A percentile compares a stretch with the other conserved stretches of the same genome.
Evolutionary conservation across 1,140 invertebrate species (phyloP).

Genomic region (Geopemphigus sp.): DNA sequence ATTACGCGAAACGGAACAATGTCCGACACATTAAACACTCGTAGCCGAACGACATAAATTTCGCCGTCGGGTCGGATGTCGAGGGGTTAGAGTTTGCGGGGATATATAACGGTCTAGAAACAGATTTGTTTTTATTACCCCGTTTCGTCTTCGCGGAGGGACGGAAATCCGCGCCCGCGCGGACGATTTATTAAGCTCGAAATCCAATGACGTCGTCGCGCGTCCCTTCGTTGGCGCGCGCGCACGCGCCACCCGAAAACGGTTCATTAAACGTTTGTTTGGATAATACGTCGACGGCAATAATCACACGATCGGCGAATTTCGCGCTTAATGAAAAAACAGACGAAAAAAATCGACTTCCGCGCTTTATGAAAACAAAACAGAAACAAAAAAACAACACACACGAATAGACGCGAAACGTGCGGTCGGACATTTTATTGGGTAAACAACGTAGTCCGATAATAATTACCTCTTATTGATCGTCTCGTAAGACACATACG

Average conservation of each 20-base stretch:
- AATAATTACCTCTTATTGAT: too few relatives aligned
- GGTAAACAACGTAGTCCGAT: too few relatives aligned
- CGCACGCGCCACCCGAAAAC: background rate
- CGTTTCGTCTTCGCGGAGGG: slow-evolving; percentile 23
- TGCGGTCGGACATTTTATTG: too few relatives aligned
- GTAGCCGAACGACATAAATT: slow-evolving; percentile 36
- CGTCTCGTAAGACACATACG: too few relatives aligned
- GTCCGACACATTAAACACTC: slow-evolving; percentile 8
- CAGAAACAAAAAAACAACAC: too few relatives aligned
- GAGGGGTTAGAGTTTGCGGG: slow-evolving; percentile 34
- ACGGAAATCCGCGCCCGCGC: background rate
- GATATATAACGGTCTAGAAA: slow-evolving; percentile 34
- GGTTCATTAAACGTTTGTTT: slow-evolving; percentile 35
- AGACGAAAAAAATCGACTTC: too few relatives aligned
- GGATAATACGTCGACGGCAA: background rate
- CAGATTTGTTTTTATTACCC: slow-evolving; percentile 43
- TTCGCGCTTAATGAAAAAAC: background rate
- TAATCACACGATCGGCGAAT: too few relatives aligned
- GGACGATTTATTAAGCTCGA: slow-evolving; percentile 38
- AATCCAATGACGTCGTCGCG: slow-evolving; percentile 36
- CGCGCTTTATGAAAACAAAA: too few relatives aligned
- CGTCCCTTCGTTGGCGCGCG: background rate
- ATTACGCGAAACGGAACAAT: slow-evolving; percentile 4
- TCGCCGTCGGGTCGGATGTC: background rate
- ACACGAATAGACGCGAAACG: background rate